phyloP scores from a whole-genome alignment of 1,140 invertebrate genomes.

The Rhyacophila brunnea region DNA sequence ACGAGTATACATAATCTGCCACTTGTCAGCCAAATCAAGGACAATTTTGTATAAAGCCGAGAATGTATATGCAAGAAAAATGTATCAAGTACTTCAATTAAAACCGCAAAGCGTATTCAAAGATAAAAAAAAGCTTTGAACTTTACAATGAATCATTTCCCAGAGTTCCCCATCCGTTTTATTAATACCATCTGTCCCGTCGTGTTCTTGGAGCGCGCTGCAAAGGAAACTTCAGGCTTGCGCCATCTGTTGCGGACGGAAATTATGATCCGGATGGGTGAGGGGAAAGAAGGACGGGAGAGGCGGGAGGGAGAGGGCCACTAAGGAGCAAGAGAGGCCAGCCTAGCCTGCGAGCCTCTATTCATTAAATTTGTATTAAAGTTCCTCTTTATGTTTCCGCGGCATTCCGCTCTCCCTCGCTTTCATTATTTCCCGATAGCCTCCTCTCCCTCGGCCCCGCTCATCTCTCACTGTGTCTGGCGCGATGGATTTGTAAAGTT shows the following conservation, averaged over 20 bases:
- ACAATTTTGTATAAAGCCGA: no score
- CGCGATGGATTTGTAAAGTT: slow-evolving; percentile 20
- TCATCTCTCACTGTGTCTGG: neutral
- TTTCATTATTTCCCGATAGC: neutral
- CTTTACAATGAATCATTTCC: slow-evolving; percentile 36
- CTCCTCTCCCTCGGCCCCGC: neutral
- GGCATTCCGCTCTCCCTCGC: slow-evolving; percentile 7
- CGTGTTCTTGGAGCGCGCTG: slow-evolving; percentile 16
- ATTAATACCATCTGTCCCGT: slow-evolving; percentile 36
- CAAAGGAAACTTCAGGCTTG: slow-evolving; percentile 24
- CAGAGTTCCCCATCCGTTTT: slow-evolving; percentile 31
- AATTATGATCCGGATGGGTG: slow-evolving; percentile 31
- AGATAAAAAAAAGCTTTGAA: slow-evolving; percentile 26
- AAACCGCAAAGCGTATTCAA: slow-evolving; percentile 16
- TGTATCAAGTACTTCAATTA: slow-evolving; percentile 17
- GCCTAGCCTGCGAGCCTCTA: slow-evolving; percentile 21
- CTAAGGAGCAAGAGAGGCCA: neutral
- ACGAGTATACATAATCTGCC: no score
- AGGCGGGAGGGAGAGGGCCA: neutral
- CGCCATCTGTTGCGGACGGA: slow-evolving; percentile 35
- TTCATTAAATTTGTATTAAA: slow-evolving; percentile 38
- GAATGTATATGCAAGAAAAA: slow-evolving; percentile 4
- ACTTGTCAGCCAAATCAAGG: no score
- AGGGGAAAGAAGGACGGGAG: slow-evolving; percentile 7
- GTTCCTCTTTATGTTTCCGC: slow-evolving; percentile 35